phyloP scores from a whole-genome alignment of 1,140 invertebrate genomes.

The Cylas formicarius region DNA sequence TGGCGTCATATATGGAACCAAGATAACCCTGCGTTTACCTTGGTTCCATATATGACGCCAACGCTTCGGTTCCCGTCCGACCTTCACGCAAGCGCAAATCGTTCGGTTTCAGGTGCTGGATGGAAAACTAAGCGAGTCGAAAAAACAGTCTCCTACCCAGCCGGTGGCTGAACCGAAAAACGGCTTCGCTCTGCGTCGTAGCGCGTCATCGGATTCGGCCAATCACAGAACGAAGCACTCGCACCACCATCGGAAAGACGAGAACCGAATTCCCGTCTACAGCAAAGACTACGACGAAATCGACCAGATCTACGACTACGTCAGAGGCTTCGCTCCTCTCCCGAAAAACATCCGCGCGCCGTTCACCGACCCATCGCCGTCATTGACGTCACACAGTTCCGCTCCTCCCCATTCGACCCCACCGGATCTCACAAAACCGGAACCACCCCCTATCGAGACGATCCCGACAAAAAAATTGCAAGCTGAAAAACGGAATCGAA shows the following conservation, averaged over 20 bases:
- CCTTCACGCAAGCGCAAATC: too few species aligned
- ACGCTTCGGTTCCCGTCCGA: too few species aligned
- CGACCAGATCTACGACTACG: slow-evolving; percentile 94
- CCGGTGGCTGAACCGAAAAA: slow-evolving; percentile 48
- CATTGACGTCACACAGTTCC: slow-evolving; percentile 45
- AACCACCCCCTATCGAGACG: slow-evolving; percentile 84
- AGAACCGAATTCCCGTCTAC: slow-evolving; percentile 49
- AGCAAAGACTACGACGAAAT: slow-evolving; percentile 90
- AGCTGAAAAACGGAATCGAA: slow-evolving; percentile 60
- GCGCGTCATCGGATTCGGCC: slow-evolving; percentile 64
- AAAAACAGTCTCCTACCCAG: slow-evolving; percentile 45
- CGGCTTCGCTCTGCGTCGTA: slow-evolving; percentile 59
- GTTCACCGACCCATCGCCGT: slow-evolving; percentile 49
- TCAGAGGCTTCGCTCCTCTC: slow-evolving; percentile 81
- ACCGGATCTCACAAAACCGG: slow-evolving; percentile 64
- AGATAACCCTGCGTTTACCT: too few species aligned
- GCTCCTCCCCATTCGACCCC: slow-evolving; percentile 49
- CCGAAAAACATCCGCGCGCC: slow-evolving; percentile 71
- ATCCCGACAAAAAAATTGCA: slow-evolving; percentile 77
- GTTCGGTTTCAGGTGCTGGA: slow-evolving; percentile 59
- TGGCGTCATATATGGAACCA: too few species aligned
- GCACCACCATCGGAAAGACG: slow-evolving; percentile 43
- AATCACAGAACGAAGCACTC: slow-evolving; percentile 46
- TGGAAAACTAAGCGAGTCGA: slow-evolving; percentile 62
- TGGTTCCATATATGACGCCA: too few species aligned